A percentile compares a stretch with the other conserved stretches of the same genome.
Evolutionary conservation across 2,797 vertebrate species (phyloP).

Genomic region (Malacoraja senta): DNA sequence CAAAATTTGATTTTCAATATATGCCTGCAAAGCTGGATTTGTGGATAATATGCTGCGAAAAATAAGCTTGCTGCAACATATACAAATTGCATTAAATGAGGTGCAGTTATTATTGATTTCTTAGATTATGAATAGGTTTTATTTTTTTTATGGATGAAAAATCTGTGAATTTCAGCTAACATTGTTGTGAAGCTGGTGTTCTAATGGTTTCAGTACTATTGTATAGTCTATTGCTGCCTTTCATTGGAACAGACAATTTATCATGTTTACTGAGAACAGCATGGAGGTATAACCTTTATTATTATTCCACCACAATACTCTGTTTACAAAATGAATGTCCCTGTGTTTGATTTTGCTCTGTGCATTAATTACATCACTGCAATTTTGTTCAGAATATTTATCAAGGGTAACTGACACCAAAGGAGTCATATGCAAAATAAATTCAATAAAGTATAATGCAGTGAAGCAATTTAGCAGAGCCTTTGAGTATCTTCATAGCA

Average conservation of each 20-base stretch:
- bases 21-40: neutral
- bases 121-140: neutral
- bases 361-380: neutral
- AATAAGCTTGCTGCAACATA: neutral
- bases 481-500: neutral
- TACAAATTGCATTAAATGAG: neutral
- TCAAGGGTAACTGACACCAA: neutral
- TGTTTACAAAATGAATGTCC: neutral
- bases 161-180: neutral
- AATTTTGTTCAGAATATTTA: neutral
- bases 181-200: neutral
- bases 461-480: neutral
- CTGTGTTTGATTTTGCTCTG: neutral
- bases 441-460: neutral
- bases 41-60: neutral
- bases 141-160: neutral
- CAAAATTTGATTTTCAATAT: neutral
- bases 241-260: neutral
- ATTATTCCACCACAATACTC: neutral
- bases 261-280: neutral
- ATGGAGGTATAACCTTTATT: neutral
- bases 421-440: neutral
- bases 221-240: neutral
- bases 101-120: neutral
- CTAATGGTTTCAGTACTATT: neutral